Evolutionary conservation across 2,888 invertebrate genomes (phyloP).

Genomic region (Tetragnatha montana): DNA sequence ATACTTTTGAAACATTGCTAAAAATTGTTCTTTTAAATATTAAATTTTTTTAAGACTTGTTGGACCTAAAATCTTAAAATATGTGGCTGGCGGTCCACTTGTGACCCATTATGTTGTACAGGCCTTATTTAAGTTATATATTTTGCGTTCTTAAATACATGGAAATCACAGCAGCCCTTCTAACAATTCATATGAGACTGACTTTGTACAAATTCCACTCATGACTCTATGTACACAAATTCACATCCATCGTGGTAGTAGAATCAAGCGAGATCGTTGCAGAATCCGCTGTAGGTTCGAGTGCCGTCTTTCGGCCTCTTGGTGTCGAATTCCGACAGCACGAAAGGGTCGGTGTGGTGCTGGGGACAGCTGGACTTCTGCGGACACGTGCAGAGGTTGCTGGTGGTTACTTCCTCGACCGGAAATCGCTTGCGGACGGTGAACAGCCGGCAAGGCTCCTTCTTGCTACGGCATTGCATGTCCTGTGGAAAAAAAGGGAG

Average conservation of each 20-base stretch:
- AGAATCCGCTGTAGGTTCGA: conserved; percentile 90
- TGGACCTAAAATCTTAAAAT: too few relatives aligned
- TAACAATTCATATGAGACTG: not conserved
- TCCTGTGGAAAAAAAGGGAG: conserved; percentile 80
- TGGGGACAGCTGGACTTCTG: conserved; percentile 86
- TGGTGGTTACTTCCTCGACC: conserved; percentile 92
- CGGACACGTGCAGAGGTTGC: conserved; percentile 90
- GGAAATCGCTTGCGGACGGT: conserved; percentile 88
- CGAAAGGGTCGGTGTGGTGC: conserved; percentile 88
- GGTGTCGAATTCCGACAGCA: conserved; percentile 82
- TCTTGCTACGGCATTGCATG: conserved; percentile 86
- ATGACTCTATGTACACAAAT: conserved; percentile 4
- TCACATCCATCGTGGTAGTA: not conserved
- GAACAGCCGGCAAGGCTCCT: conserved; percentile 91
- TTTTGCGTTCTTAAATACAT: too few relatives aligned
- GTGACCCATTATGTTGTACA: too few relatives aligned
- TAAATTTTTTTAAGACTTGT: too few relatives aligned
- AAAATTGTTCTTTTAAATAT: too few relatives aligned
- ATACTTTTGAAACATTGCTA: too few relatives aligned
- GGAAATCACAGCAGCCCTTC: too few relatives aligned
- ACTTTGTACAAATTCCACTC: conserved; percentile 28
- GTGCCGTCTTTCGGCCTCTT: conserved; percentile 82
- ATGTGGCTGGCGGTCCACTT: too few relatives aligned
- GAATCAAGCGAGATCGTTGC: conserved; percentile 75
- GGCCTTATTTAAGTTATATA: too few relatives aligned